These are phyloP conservation scores for Nothocercus nigrocapillus DNA, from an alignment of 2,113 vertebrate species.

Conservation along the genomic window DNA sequence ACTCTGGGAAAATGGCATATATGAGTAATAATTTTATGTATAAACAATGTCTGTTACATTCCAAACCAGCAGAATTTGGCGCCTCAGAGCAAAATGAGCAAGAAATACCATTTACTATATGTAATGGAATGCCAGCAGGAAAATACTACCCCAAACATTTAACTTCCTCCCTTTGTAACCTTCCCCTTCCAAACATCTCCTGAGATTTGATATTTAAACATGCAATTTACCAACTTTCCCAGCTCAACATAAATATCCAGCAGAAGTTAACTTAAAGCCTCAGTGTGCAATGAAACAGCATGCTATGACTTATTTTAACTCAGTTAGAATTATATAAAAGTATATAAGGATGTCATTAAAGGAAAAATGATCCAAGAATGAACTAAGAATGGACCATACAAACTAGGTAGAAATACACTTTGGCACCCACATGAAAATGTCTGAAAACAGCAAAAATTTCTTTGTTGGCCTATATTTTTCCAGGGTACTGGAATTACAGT, in stretches of 20 bases:
- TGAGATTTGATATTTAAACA: constrained; percentile 68
- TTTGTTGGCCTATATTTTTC: background rate
- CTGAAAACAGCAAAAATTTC: background rate
- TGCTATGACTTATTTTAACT: background rate
- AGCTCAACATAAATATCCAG: constrained; percentile 52
- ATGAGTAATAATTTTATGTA: constrained; percentile 62
- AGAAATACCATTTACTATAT: constrained; percentile 53
- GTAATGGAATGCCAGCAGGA: constrained; percentile 55
- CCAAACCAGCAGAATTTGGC: constrained; percentile 53
- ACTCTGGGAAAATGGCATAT: constrained; percentile 39
- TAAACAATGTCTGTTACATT: constrained; percentile 61
- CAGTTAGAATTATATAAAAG: background rate
- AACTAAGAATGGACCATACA: background rate
- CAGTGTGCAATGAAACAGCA: background rate
- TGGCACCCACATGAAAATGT: background rate
- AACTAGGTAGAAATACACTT: background rate
- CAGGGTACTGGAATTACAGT: background rate
- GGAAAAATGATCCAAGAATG: constrained; percentile 16
- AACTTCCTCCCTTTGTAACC: constrained; percentile 66
- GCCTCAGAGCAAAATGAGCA: constrained; percentile 42
- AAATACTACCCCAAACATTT: constrained; percentile 58
- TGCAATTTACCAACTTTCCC: constrained; percentile 55
- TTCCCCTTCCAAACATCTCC: constrained; percentile 52
- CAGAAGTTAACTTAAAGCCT: constrained; percentile 36
- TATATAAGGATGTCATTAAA: constrained; percentile 15